Evolutionary conservation across 2,113 vertebrate species (phyloP).

Genomic region (Ictalurus furcatus): DNA sequence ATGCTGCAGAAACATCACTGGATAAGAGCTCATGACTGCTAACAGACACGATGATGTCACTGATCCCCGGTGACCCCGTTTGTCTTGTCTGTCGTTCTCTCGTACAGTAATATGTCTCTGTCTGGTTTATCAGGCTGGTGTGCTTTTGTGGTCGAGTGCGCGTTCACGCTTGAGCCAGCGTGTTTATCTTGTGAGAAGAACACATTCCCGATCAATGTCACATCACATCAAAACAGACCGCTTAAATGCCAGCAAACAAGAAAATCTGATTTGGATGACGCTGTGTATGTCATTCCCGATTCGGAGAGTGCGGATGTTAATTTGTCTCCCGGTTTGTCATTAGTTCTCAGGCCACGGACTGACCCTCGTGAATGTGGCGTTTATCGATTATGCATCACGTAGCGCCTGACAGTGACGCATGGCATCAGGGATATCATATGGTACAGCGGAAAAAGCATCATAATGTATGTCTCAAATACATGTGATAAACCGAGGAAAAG

Average conservation of each 20-base stretch:
- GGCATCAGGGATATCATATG: slow-evolving; percentile 50
- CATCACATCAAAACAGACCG: slow-evolving; percentile 29
- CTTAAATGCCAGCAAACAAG: slow-evolving; percentile 52
- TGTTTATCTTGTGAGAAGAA: slow-evolving; percentile 56
- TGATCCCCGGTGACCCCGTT: slow-evolving; percentile 64
- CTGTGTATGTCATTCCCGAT: slow-evolving; percentile 54
- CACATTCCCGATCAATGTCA: slow-evolving; percentile 59
- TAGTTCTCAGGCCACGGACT: slow-evolving; percentile 59
- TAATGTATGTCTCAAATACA: slow-evolving; percentile 57
- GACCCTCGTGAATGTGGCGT: slow-evolving; percentile 57
- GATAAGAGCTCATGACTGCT: slow-evolving; percentile 17
- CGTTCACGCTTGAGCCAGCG: slow-evolving; percentile 11
- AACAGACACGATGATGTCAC: slow-evolving; percentile 58
- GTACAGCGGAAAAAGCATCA: slow-evolving; percentile 47
- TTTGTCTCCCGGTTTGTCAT: slow-evolving; percentile 72
- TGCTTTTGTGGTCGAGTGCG: slow-evolving; percentile 16
- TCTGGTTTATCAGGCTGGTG: slow-evolving; percentile 53
- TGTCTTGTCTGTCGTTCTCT: slow-evolving; percentile 58
- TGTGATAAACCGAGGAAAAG: slow-evolving; percentile 49
- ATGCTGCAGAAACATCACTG: neutral
- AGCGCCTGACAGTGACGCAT: slow-evolving; percentile 56
- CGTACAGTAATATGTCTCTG: slow-evolving; percentile 55
- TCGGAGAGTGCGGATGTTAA: slow-evolving; percentile 60
- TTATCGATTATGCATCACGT: slow-evolving; percentile 65
- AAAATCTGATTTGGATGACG: slow-evolving; percentile 51